Base-by-base conservation (phyloP, 2,888 invertebrate species). In the Cabera pusaria region DNA sequence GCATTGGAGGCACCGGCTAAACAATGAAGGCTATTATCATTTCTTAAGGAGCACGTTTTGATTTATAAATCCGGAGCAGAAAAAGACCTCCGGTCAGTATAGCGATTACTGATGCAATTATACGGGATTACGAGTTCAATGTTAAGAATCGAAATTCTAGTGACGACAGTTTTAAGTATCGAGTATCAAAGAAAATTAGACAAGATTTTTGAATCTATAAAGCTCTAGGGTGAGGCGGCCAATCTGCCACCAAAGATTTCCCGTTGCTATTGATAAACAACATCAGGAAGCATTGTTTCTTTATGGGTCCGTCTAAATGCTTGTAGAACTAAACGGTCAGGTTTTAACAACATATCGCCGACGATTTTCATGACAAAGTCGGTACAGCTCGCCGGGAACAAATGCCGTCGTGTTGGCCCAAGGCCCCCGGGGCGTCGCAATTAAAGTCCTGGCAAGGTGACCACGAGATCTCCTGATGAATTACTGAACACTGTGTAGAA, bases 21-120 rank as follows among this genome's bases (percentile, higher is more conserved):
- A 77, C 78, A 82, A 84, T 81, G 78, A 78, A 66, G 66, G 73
- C 72, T 71, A 78, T 79, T 77, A 81, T 81, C 75, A 78, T 72
- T 73, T 72, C 69, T 70, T 64, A 64, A 59, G 53, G 60, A 57
- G 64, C 71, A 72, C 70, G 70, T 66, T 64, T 71, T 65, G 72
- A 71, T 67, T 68, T 70, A 71, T 66, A 64, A 53, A 59, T 53
- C 42, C 48, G 31, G 32, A 35, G 44, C 33, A 52, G 57, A 58
- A 58, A 58, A 52, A 48, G 44, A 20, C 1, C 35, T 35, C 12
- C 5, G 6, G 2, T 21, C 1, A 12, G 8, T 16, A 32, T 32
- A 6, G 22, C 5, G 8, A 37, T 32, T 8, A n/a, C n/a, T 12
- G 10, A 9, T 32, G 5, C 6, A 20, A 23, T 16, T 33, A 6